Percentiles rank a stretch among this genome's conserved stretches.
phyloP scores from a whole-genome alignment of 2,888 invertebrate genomes.

The Brachylomia viminalis region DNA sequence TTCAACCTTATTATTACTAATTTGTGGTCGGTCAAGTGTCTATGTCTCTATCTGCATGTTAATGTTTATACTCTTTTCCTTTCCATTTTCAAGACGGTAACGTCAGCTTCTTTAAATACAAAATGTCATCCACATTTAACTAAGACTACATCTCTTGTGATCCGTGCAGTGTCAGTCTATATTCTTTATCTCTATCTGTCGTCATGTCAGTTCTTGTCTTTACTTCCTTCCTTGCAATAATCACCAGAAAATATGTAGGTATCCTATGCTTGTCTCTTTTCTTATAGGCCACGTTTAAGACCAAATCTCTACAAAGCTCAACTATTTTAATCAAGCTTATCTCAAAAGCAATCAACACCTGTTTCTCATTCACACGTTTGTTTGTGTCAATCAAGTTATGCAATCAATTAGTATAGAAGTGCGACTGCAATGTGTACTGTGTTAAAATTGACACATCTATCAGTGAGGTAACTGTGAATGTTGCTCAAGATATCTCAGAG shows the following conservation, averaged over 20 bases:
- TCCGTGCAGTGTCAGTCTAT: not conserved
- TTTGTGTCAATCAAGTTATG: conserved; percentile 47
- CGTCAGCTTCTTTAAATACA: not conserved
- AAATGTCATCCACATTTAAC: not conserved
- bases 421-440: conserved; percentile 18
- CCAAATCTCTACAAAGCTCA: not conserved
- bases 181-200: too few relatives aligned
- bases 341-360: conserved; percentile 20
- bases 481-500: conserved; percentile 30
- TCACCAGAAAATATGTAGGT: not conserved
- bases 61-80: not conserved
- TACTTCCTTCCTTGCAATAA: not conserved
- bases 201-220: not conserved
- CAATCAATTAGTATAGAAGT: conserved; percentile 45
- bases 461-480: conserved; percentile 37
- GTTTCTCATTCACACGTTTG: conserved; percentile 35
- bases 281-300: not conserved
- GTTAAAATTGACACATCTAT: conserved; percentile 45
- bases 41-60: not conserved
- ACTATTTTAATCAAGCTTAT: conserved; percentile 24
- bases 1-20: not conserved
- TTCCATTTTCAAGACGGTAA: too few relatives aligned
- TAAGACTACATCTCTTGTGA: not conserved
- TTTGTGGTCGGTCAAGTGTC: not conserved
- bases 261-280: not conserved